phyloP scores from a whole-genome alignment of 2,797 vertebrate species.

The Ctenochaetus hawaiiensis region DNA sequence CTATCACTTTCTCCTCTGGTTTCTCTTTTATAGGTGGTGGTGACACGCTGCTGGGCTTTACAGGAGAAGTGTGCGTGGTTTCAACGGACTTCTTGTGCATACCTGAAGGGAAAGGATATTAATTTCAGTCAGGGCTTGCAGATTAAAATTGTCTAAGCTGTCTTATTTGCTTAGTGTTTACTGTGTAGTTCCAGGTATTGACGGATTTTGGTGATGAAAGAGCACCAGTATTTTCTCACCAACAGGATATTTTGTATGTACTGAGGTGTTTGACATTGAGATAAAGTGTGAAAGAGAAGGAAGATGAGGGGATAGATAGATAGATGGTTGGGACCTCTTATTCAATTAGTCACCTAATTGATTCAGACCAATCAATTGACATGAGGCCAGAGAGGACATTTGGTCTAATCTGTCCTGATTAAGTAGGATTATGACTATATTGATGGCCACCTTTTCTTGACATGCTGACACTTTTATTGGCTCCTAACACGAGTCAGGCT shows the following conservation, averaged over 20 bases:
- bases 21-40: conserved; percentile 84
- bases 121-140: conserved; percentile 90
- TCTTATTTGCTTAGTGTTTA: neutral
- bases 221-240: too few species aligned
- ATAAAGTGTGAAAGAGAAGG: neutral
- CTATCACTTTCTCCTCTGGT: conserved; percentile 79
- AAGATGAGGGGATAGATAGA: conserved; percentile 13
- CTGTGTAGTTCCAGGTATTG: neutral
- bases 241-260: neutral
- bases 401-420: conserved; percentile 78
- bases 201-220: too few species aligned
- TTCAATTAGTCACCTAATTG: conserved; percentile 73
- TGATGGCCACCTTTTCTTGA: conserved; percentile 66
- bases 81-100: conserved; percentile 99
- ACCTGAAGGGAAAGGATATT: conserved; percentile 89
- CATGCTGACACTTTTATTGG: conserved; percentile 67
- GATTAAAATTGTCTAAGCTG: neutral
- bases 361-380: conserved; percentile 79
- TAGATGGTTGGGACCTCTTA: conserved; percentile 45
- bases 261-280: conserved; percentile 7
- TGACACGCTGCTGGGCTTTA: conserved; percentile 87
- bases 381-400: conserved; percentile 55
- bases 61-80: conserved; percentile 87
- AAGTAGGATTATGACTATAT: conserved; percentile 81
- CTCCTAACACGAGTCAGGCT: conserved; percentile 31